Conservation (phyloP, 2,888 invertebrate species). For the Chalcosyrphus nemorum region DNA sequence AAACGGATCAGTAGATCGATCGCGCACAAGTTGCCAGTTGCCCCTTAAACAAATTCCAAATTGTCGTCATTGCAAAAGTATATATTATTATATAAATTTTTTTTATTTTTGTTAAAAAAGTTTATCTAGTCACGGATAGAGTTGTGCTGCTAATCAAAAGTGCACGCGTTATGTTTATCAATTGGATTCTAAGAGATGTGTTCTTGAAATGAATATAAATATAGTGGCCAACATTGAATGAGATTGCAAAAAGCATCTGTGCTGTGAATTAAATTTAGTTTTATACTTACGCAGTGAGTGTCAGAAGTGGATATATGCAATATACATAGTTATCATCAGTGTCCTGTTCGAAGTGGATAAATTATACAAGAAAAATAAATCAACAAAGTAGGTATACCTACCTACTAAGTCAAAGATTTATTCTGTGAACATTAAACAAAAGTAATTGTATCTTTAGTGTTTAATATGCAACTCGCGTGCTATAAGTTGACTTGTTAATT, state of each 20-base stretch:
- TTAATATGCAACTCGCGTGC: neutral
- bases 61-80: too few species aligned
- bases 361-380: neutral
- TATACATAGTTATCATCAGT: neutral
- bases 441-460: neutral
- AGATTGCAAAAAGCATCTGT: conserved; percentile 14
- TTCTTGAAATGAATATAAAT: conserved; percentile 56
- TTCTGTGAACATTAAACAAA: too few species aligned
- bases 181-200: conserved; percentile 54
- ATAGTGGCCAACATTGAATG: neutral
- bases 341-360: conserved; percentile 6
- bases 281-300: neutral
- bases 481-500: neutral
- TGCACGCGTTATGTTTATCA: conserved; percentile 56
- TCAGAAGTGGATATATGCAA: neutral
- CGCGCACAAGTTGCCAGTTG: neutral
- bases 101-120: neutral
- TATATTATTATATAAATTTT: neutral
- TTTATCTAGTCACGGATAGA: conserved; percentile 25
- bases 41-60: neutral
- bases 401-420: too few species aligned
- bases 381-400: neutral
- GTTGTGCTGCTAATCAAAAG: conserved; percentile 46
- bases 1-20: conserved; percentile 53
- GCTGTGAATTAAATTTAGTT: conserved; percentile 14